Base-by-base conservation (phyloP, 2,888 invertebrate species). In the Cephus pulcher region DNA sequence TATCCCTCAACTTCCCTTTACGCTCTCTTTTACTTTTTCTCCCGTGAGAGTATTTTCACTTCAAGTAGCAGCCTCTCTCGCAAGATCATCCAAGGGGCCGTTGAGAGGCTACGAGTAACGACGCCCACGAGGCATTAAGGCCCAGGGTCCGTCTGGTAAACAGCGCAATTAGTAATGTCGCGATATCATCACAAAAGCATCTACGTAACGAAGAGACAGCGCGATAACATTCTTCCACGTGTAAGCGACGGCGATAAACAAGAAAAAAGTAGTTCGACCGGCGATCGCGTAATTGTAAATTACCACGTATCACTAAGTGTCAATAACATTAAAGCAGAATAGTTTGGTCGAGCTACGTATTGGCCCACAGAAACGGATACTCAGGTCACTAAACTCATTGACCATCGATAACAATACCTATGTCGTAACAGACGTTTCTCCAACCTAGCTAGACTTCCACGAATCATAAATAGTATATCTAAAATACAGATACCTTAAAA, bases 91-190 rank as follows among this genome's bases (percentile, higher is more conserved):
- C 56, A 9, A 56, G 56, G 2, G 9, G 9, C 15, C 56, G 56
- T 23, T 9, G 9, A 23, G 23, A 23, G 23, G 56, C 56, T 23
- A 23, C 56, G 56, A 9, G 71, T 71, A 71, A 71, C 71, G 71
- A 33, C 71, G 71, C 32, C 71, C 71, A 71, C 23, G 56, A n/a
- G 12, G 71, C 71, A 23, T 74, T 34, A 73, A 70, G 30, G 15
- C 33, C 34, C 33, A 33, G 40, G 9, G 15, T 2, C 23, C 34
- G 78, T 77, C 37, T 78, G 68, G 75, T 80, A 84, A 84, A 82
- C 80, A 82, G 80, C 79, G 79, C 83, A 84, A 84, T 80, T 81
- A 79, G 81, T 78, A 70, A 74, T 69, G 73, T 40, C 77, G 69
- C 74, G 73, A 79, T 77, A 79, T 77, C 78, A 75, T 78, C 78